Base-by-base conservation (phyloP, 2,888 invertebrate species). In the Petrolisthes cinctipes region DNA sequence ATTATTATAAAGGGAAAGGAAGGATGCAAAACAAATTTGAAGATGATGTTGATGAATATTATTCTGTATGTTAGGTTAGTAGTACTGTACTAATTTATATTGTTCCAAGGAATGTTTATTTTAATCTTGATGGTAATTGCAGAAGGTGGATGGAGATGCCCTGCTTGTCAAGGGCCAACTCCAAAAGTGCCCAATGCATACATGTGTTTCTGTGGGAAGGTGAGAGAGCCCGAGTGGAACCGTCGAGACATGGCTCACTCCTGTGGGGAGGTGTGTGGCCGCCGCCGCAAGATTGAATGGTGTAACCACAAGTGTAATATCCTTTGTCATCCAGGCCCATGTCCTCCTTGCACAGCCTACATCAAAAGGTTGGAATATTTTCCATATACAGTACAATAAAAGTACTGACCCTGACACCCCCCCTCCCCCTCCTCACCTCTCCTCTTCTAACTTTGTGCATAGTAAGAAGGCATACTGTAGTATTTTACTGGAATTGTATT, bases 321-420 rank as follows among this genome's bases (percentile, higher is more conserved):
- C 91, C 94, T 96, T 0, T 98, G 98, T 92, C 98, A 99, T 93
- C 98, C 98, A 0, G 99, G 99, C 0, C 97, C 98, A 0, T 99
- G 99, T 93, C 97, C 98, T 2, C 95, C 96, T 0, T 99, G 98
- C 92, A 95, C 95, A 91, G 95, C 96, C 1, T 96, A 95, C 92
- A 95, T 97, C 17, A 94, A 93, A 85, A 95, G 94, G 94, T 94
- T 91, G 91, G 78, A 79, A 57, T 92, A 92, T 17, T n/a, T 75
- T 76, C n/a, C n/a, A n/a, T n/a, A n/a, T n/a, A n/a, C n/a, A n/a
- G n/a, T n/a, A n/a, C 82, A 75, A 37, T 37, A 37, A 1, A 37
- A 37, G 37, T 37, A 37, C 37, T 37, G 37, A n/a, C n/a, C n/a
- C n/a, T n/a, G n/a, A n/a, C n/a, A n/a, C n/a, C n/a, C n/a, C n/a